A percentile compares a stretch with the other conserved stretches of the same genome.
Conservation (phyloP, 2,113 vertebrate species). For the Prionailurus viverrinus region DNA sequence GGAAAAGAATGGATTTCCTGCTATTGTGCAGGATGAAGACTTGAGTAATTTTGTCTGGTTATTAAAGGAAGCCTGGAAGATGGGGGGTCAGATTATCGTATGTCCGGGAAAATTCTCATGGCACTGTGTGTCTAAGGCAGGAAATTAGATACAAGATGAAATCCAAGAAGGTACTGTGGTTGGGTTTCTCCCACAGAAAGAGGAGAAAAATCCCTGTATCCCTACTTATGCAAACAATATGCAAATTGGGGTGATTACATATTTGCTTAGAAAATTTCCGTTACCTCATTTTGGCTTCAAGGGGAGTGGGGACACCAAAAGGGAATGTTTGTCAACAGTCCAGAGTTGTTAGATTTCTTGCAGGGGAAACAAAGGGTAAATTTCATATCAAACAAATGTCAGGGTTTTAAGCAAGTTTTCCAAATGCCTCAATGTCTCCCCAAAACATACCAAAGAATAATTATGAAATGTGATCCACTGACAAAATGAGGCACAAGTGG, state of each 20-base stretch:
- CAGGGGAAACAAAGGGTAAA: slow-evolving; percentile 76
- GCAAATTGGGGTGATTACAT: slow-evolving; percentile 58
- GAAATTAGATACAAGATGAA: slow-evolving; percentile 65
- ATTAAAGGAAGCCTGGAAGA: slow-evolving; percentile 7
- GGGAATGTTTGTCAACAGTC: slow-evolving; percentile 76
- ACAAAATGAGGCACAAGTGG: background rate
- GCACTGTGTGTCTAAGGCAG: slow-evolving; percentile 1
- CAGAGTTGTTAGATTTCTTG: slow-evolving; percentile 62
- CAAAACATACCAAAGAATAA: slow-evolving; percentile 20
- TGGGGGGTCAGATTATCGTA: background rate
- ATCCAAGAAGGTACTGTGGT: slow-evolving; percentile 54
- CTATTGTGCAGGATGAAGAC: background rate
- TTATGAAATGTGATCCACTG: background rate
- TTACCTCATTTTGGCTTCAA: slow-evolving; percentile 67
- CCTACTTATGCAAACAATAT: slow-evolving; percentile 68
- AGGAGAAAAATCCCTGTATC: slow-evolving; percentile 70
- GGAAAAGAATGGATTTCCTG: slow-evolving; percentile 51
- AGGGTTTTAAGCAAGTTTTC: slow-evolving; percentile 31
- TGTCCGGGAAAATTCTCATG: slow-evolving; percentile 42
- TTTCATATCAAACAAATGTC: slow-evolving; percentile 69
- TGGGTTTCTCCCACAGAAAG: slow-evolving; percentile 70
- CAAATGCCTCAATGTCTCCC: background rate
- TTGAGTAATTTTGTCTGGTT: slow-evolving; percentile 61
- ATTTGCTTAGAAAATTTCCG: slow-evolving; percentile 66
- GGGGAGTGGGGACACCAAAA: slow-evolving; percentile 59